Base-by-base conservation (phyloP, 1,140 invertebrate genomes). In the Acromyrmex heyeri region DNA sequence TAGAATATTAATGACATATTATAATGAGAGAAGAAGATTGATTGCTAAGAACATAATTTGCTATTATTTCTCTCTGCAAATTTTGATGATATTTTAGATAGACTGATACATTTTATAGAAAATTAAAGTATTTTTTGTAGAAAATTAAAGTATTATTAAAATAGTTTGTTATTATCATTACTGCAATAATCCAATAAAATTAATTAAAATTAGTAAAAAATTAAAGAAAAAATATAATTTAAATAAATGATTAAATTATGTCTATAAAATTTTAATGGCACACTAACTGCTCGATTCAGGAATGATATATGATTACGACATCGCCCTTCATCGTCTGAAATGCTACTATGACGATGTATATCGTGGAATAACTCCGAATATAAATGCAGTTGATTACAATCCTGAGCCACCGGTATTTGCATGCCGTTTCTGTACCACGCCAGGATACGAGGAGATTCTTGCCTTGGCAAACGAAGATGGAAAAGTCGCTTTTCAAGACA, bases 381-480 rank as follows among this genome's bases (percentile, higher is more conserved):
- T 57, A 44, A 86, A 93, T 21, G 88, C 88, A 3, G 79, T 77
- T 7, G 93, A 93, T 85, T 91, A 89, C 53, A 92, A 88, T 87
- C 85, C 92, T 12, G 91, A 93, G 24, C 92, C 93, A 21, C 95
- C 95, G 10, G 92, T 95, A 65, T 95, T 94, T 88, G 95, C 95
- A 16, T 95, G 94, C 34, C 94, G 94, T 83, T 96, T 96, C 91
- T 95, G 93, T 88, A 93, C 91, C 73, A 94, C 91, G 12, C 88
- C 92, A 24, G 96, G 96, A 30, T 96, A 96, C 76, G 95, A 97
- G 91, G 95, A 98, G 92, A 95, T 98, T 34, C 93, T 98, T 50
- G 98, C 97, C 16, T 95, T 98, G 55, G 98, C 97, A 21, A 98
- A 98, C 95, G 98, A 98, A 95, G 97, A 98, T 95, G 98, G 98